A percentile compares a stretch with the other conserved stretches of the same genome.
These are phyloP conservation scores for Tetragnatha versicolor DNA, from an alignment of 1,140 invertebrate species.

Conservation along the genomic window DNA sequence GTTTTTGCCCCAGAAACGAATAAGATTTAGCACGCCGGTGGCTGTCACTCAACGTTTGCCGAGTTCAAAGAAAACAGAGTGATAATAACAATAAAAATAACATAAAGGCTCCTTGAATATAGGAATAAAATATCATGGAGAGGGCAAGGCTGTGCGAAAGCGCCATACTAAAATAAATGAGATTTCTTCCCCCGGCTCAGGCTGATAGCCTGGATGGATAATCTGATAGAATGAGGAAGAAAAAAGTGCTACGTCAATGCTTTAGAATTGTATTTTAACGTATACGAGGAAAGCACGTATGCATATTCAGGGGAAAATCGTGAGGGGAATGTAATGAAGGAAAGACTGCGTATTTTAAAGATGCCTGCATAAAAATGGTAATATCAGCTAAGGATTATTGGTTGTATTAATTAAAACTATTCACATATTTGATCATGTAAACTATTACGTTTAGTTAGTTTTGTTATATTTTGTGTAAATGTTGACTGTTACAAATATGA, in stretches of 20 bases:
- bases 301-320: slow-evolving; percentile 2
- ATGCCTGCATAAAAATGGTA: too few species aligned
- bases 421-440: too few species aligned
- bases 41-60: slow-evolving; percentile 43
- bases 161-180: slow-evolving; percentile 46
- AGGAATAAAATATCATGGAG: too few species aligned
- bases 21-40: slow-evolving; percentile 43
- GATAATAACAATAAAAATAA: slow-evolving; percentile 31
- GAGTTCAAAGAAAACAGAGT: not conserved
- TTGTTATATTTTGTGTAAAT: too few species aligned
- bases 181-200: slow-evolving; percentile 26
- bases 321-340: too few species aligned
- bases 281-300: slow-evolving; percentile 7
- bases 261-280: too few species aligned
- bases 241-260: slow-evolving; percentile 3
- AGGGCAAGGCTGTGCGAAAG: slow-evolving; percentile 29
- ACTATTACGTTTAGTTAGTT: too few species aligned
- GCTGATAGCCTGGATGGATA: not conserved
- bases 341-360: too few species aligned
- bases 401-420: too few species aligned
- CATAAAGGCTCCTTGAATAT: too few species aligned
- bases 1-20: slow-evolving; percentile 47
- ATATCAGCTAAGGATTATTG: too few species aligned
- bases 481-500: too few species aligned
- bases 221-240: slow-evolving; percentile 30